Conservation (phyloP, 1,140 invertebrate genomes). For the Formica selysi region DNA sequence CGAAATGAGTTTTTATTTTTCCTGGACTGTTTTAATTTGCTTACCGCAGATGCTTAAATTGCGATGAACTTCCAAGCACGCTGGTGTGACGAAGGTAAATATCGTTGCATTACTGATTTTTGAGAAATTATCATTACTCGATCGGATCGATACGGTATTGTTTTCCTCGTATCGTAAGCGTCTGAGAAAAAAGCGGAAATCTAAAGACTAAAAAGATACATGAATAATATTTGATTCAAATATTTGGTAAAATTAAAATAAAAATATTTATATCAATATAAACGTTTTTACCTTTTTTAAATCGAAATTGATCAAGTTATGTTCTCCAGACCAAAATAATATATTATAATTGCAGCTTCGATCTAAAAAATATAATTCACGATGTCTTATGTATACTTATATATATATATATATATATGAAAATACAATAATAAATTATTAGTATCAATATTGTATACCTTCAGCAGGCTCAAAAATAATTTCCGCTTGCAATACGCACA, state of each 20-base stretch:
- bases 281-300: slow-evolving; percentile 29
- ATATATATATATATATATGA: neutral
- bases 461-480: slow-evolving; percentile 75
- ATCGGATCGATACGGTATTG: slow-evolving; percentile 74
- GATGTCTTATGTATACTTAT: neutral
- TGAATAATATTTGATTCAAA: slow-evolving; percentile 2
- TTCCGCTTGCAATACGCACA: slow-evolving; percentile 60
- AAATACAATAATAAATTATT: neutral
- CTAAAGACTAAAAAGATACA: slow-evolving; percentile 51
- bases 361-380: slow-evolving; percentile 75
- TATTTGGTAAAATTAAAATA: neutral
- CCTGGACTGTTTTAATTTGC: slow-evolving; percentile 37
- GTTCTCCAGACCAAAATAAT: slow-evolving; percentile 67
- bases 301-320: slow-evolving; percentile 63
- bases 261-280: neutral
- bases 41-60: slow-evolving; percentile 82
- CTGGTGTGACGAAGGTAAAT: slow-evolving; percentile 77
- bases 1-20: neutral
- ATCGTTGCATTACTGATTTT: slow-evolving; percentile 66
- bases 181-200: slow-evolving; percentile 64
- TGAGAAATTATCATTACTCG: slow-evolving; percentile 62
- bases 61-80: slow-evolving; percentile 80
- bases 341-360: slow-evolving; percentile 81
- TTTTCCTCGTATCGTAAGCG: slow-evolving; percentile 74
- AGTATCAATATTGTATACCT: slow-evolving; percentile 68